Evolutionary conservation across 1,140 invertebrate genomes (phyloP).

Genomic region (Drosophila bocqueti): DNA sequence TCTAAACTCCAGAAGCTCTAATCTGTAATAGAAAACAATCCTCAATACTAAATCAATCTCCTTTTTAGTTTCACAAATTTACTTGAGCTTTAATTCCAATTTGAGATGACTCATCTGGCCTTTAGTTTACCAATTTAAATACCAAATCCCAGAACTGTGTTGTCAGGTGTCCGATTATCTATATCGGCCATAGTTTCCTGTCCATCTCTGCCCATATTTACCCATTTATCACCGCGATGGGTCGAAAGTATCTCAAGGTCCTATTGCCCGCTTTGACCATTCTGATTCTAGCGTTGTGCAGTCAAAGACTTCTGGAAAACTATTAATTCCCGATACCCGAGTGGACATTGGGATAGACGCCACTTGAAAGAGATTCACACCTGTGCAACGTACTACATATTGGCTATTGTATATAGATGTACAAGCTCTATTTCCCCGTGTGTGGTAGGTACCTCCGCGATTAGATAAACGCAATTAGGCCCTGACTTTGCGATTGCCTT

Average conservation of each 20-base stretch:
- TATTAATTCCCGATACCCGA: constrained; percentile 18
- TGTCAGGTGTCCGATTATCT: constrained; percentile 3
- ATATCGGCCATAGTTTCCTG: constrained; percentile 10
- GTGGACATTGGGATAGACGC: constrained; percentile 26
- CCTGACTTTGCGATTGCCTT: constrained; percentile 45
- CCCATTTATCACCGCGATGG: constrained; percentile 60
- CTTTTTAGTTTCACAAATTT: background rate
- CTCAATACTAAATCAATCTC: background rate
- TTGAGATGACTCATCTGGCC: background rate
- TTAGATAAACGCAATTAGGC: constrained; percentile 69
- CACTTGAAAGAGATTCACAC: constrained; percentile 7
- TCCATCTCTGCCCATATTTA: constrained; percentile 41
- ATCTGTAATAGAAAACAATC: background rate
- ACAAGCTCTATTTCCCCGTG: constrained; percentile 13
- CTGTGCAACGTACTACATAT: constrained; percentile 11
- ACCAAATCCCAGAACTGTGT: background rate
- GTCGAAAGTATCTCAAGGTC: constrained; percentile 66
- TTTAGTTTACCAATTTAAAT: background rate
- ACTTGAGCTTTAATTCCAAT: background rate
- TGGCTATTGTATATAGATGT: constrained; percentile 4
- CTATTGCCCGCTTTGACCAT: constrained; percentile 69
- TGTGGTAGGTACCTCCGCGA: constrained; percentile 47
- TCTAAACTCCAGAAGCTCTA: background rate
- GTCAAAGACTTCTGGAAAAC: constrained; percentile 24
- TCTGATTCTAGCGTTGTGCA: constrained; percentile 1